Percentiles rank a stretch among this genome's conserved stretches.
Conservation (phyloP, 1,140 invertebrate genomes). For the Cepaea nemoralis region DNA sequence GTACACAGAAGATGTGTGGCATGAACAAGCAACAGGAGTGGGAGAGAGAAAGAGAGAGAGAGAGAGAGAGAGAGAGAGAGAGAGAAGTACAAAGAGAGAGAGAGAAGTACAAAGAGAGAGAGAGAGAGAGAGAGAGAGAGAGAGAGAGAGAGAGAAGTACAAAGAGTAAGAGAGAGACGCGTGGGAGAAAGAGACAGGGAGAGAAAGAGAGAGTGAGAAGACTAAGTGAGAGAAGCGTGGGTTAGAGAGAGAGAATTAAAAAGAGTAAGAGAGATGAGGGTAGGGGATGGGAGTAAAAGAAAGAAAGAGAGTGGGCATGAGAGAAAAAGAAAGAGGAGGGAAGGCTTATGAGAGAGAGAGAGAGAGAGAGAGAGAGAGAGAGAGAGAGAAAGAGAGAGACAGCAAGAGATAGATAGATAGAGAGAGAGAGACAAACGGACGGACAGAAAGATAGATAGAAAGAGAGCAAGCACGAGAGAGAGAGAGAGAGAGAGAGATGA, state of each 20-base stretch:
- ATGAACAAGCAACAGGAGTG: too few relatives aligned
- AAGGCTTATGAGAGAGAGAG: background rate
- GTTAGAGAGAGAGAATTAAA: too few relatives aligned
- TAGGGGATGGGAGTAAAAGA: too few relatives aligned
- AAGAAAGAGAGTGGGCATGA: background rate
- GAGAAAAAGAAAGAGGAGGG: background rate
- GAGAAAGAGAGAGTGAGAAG: too few relatives aligned
- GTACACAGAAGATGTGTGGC: too few relatives aligned
- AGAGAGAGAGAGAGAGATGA: too few relatives aligned
- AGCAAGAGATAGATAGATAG: background rate
- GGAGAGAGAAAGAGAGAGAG: too few relatives aligned
- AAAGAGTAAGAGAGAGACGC: background rate
- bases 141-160: slow-evolving; percentile 15
- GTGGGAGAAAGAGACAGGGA: too few relatives aligned
- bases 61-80: background rate
- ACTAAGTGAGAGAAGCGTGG: too few relatives aligned
- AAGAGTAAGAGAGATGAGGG: too few relatives aligned
- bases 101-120: slow-evolving; percentile 14
- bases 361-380: background rate
- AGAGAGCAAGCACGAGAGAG: too few relatives aligned
- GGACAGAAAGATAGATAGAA: background rate
- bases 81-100: slow-evolving; percentile 20
- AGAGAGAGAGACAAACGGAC: background rate
- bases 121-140: slow-evolving; percentile 21
- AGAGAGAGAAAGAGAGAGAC: slow-evolving; percentile 3